phyloP scores from a whole-genome alignment of 2,797 vertebrate species.

The Acropternis orthonyx region DNA sequence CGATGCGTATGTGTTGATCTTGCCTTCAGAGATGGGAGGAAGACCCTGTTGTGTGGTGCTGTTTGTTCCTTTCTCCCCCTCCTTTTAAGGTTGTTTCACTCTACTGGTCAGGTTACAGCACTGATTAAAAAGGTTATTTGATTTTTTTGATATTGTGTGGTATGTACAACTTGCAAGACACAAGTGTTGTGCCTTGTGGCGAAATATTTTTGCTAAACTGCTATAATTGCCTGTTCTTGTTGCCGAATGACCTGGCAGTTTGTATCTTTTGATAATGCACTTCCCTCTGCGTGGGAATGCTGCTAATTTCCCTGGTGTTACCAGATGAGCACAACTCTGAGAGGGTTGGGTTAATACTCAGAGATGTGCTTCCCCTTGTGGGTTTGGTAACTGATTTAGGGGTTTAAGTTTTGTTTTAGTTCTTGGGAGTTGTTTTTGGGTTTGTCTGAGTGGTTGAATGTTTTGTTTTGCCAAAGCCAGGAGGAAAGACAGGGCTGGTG shows the following conservation, averaged over 20 bases:
- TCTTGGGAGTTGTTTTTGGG: too few species aligned
- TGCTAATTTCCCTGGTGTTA: neutral
- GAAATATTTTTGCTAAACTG: neutral
- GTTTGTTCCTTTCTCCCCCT: neutral
- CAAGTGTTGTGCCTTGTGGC: neutral
- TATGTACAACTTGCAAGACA: neutral
- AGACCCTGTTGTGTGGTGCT: neutral
- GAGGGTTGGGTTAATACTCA: fast-evolving
- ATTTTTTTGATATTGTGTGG: neutral
- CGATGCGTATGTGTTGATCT: neutral
- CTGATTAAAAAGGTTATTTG: neutral
- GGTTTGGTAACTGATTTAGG: neutral
- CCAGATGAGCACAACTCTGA: neutral
- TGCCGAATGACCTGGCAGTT: neutral
- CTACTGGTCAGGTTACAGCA: neutral
- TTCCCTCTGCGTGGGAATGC: neutral
- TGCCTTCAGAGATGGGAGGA: neutral
- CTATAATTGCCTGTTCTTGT: neutral
- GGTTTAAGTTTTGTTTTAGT: too few species aligned
- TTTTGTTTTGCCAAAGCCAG: neutral
- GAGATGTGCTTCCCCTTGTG: fast-evolving
- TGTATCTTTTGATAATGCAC: neutral
- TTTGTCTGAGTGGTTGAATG: neutral
- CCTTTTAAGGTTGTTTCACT: neutral
- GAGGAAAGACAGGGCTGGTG: neutral